Percentiles rank a stretch among this genome's conserved stretches.
phyloP scores from a whole-genome alignment of 2,888 invertebrate genomes.

The Nowickia ferox region DNA sequence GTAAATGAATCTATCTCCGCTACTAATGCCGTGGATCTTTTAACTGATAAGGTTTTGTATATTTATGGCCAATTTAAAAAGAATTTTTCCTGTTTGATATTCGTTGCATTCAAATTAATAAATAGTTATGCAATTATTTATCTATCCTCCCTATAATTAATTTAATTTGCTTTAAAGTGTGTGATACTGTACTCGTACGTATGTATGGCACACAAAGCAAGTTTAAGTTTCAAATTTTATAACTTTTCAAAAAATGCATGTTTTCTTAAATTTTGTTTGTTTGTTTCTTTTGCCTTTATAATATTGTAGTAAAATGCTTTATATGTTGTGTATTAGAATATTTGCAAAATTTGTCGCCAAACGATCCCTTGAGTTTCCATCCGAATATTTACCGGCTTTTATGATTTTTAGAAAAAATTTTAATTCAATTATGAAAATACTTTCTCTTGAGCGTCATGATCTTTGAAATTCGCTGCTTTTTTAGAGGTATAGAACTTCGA shows the following conservation, averaged over 20 bases:
- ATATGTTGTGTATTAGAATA: too few relatives aligned
- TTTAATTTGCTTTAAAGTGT: constrained; percentile 50
- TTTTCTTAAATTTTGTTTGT: not conserved
- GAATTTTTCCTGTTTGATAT: constrained; percentile 36
- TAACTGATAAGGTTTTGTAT: constrained; percentile 81
- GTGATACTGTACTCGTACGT: constrained; percentile 55
- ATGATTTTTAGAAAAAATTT: too few relatives aligned
- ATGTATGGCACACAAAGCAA: constrained; percentile 34
- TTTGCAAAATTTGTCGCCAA: too few relatives aligned
- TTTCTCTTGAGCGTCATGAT: too few relatives aligned
- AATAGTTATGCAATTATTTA: constrained; percentile 18
- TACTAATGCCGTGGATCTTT: constrained; percentile 73
- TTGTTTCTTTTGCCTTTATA: too few relatives aligned
- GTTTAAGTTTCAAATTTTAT: constrained; percentile 24
- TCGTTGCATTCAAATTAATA: constrained; percentile 43
- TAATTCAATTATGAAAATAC: too few relatives aligned
- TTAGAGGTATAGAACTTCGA: too few relatives aligned
- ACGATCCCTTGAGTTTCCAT: too few relatives aligned
- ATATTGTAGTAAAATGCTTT: not conserved
- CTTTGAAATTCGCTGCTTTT: too few relatives aligned
- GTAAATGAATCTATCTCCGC: constrained; percentile 83
- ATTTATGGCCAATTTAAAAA: constrained; percentile 73
- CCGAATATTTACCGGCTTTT: too few relatives aligned
- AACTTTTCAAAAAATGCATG: constrained; percentile 35
- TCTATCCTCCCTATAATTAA: constrained; percentile 54